Percentiles rank a stretch among this genome's conserved stretches.
Conservation (phyloP, 2,797 vertebrate genomes). For the Pitangus sulphuratus region DNA sequence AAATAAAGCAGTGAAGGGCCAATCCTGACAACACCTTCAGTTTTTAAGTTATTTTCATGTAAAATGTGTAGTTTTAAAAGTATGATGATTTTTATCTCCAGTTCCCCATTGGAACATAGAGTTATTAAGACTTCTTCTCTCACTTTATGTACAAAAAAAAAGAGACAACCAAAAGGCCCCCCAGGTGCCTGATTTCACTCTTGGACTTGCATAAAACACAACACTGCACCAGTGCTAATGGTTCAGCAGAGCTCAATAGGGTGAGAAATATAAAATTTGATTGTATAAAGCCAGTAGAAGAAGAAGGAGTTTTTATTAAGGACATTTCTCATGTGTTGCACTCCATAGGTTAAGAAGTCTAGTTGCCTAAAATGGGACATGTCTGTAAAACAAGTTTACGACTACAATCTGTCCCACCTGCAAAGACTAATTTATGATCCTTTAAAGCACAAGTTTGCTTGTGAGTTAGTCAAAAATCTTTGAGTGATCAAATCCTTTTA, state of each 20-base stretch:
- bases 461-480: not conserved
- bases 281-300: not conserved
- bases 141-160: not conserved
- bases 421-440: not conserved
- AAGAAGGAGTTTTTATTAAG: not conserved
- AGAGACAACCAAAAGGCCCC: not conserved
- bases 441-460: not conserved
- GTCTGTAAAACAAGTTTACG: not conserved
- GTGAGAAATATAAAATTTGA: not conserved
- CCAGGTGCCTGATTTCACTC: not conserved
- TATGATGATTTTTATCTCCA: not conserved
- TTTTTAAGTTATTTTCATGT: not conserved
- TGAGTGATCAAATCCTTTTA: not conserved
- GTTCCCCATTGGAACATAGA: fast-evolving
- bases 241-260: not conserved
- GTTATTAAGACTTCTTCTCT: not conserved
- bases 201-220: not conserved
- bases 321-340: not conserved
- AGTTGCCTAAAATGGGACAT: not conserved
- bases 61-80: not conserved
- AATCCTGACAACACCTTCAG: not conserved
- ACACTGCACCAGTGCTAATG: not conserved
- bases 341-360: not conserved
- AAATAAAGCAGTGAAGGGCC: not conserved
- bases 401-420: not conserved